These are phyloP conservation scores for Clarias pachynema DNA, from an alignment of 2,797 vertebrate genomes.

Conservation along the genomic window DNA sequence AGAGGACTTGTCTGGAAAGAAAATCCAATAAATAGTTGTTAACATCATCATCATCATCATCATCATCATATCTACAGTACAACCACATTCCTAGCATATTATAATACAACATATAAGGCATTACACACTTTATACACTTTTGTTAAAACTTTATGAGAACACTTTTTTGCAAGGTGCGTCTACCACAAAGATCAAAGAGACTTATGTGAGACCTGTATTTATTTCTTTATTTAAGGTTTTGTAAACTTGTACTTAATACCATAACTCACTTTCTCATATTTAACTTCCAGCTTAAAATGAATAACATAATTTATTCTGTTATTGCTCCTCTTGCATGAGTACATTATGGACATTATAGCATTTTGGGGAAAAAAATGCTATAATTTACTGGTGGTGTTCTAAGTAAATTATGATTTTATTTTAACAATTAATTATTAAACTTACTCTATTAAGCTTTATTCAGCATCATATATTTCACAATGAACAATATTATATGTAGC, in stretches of 20 bases:
- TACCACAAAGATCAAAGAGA: background rate
- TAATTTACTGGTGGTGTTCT: background rate
- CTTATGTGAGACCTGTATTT: background rate
- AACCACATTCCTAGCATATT: background rate
- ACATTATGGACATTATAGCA: background rate
- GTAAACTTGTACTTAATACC: background rate
- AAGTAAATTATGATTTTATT: background rate
- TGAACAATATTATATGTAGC: too few relatives aligned
- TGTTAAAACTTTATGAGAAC: background rate
- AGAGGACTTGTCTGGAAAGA: constrained; percentile 42
- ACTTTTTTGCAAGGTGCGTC: background rate
- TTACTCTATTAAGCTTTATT: background rate
- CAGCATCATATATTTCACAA: background rate
- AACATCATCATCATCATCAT: constrained; percentile 33
- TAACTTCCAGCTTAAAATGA: background rate
- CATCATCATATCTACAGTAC: background rate
- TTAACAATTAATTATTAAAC: background rate
- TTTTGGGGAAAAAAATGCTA: background rate
- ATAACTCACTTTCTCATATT: background rate
- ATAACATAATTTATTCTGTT: background rate
- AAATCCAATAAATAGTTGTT: background rate
- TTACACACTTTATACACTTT: background rate
- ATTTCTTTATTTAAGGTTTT: background rate
- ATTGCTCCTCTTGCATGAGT: too few relatives aligned
- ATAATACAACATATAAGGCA: background rate